These are phyloP conservation scores for Dromococcyx pavoninus DNA, from an alignment of 2,797 vertebrate genomes.

Conservation along the genomic window DNA sequence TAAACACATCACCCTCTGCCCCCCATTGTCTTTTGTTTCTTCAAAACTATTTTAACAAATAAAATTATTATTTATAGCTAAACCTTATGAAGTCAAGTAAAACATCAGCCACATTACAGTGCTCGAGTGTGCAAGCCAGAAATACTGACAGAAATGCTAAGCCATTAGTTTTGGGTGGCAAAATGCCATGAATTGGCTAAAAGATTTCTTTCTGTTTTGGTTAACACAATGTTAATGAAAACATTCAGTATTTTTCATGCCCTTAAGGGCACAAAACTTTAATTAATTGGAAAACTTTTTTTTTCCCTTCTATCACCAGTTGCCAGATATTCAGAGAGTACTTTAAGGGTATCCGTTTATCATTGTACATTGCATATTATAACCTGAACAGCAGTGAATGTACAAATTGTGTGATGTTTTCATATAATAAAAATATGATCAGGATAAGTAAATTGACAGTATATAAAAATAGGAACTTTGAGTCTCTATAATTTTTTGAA, in stretches of 20 bases:
- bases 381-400: constrained; percentile 26
- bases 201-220: not conserved
- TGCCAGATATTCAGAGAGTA: not conserved
- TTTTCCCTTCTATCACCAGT: not conserved
- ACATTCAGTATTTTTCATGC: not conserved
- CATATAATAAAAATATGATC: not conserved
- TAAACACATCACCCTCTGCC: not conserved
- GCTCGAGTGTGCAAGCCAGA: not conserved
- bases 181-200: not conserved
- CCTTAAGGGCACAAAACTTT: not conserved
- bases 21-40: not conserved
- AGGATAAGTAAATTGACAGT: not conserved
- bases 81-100: constrained; percentile 11
- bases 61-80: not conserved
- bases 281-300: not conserved
- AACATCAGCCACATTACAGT: not conserved
- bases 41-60: constrained; percentile 24
- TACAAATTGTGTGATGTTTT: not conserved
- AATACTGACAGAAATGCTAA: not conserved
- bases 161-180: not conserved
- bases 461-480: not conserved
- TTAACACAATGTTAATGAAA: not conserved
- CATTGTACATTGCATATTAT: not conserved
- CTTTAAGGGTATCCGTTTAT: not conserved
- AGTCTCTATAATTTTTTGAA: not conserved